Evolutionary conservation across 1,140 invertebrate genomes (phyloP).

Genomic region (Caenorhabditis latens): DNA sequence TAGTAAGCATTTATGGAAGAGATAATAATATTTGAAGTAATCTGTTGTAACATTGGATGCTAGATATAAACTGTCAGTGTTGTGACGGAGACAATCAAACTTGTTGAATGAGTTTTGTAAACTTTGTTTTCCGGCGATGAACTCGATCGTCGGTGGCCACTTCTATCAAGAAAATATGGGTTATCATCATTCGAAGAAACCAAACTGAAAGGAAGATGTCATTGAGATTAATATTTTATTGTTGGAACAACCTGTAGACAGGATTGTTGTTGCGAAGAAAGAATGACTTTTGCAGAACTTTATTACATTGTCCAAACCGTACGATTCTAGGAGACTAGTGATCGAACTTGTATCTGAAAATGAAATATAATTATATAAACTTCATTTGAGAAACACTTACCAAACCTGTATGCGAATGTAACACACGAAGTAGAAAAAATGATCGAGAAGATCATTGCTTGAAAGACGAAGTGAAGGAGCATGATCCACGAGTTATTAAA

Average conservation of each 20-base stretch:
- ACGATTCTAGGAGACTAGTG: no score
- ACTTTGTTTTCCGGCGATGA: background rate
- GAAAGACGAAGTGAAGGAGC: background rate
- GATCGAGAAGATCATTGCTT: background rate
- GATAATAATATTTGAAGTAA: no score
- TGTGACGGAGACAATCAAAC: no score
- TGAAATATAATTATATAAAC: no score
- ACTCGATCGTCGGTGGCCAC: background rate
- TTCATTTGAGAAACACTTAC: background rate
- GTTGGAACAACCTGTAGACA: background rate
- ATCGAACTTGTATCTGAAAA: background rate
- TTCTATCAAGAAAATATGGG: background rate
- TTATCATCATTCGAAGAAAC: background rate
- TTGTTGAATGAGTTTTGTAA: no score
- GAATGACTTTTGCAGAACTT: background rate
- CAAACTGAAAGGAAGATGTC: background rate
- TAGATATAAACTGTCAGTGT: no score
- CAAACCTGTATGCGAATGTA: background rate
- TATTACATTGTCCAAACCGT: no score
- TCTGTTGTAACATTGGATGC: no score
- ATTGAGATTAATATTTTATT: no score
- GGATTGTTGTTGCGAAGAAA: background rate
- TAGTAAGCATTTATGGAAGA: no score
- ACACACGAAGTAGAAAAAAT: background rate
- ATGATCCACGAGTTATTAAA: background rate